Evolutionary conservation across 2,888 invertebrate species (phyloP).

Genomic region (Nymphalis urticae): DNA sequence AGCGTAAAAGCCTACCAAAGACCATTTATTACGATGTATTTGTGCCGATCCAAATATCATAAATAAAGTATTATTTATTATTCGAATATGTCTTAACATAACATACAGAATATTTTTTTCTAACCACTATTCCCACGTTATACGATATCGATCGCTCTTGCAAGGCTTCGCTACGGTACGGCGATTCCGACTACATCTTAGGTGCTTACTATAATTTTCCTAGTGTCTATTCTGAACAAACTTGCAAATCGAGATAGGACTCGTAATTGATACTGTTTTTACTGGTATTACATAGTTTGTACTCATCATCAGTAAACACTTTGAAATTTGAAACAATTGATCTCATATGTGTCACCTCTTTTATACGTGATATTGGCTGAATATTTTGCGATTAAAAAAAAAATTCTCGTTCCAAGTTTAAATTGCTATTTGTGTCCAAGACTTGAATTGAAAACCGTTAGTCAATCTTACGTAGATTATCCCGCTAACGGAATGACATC

Average conservation of each 20-base stretch:
- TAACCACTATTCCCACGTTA: constrained; percentile 52
- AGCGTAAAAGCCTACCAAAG: too few relatives aligned
- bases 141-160: constrained; percentile 70
- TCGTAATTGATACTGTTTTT: too few relatives aligned
- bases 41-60: too few relatives aligned
- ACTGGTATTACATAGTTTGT: too few relatives aligned
- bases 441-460: constrained; percentile 61
- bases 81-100: background rate
- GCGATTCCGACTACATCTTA: constrained; percentile 48
- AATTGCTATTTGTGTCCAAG: constrained; percentile 37
- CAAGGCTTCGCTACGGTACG: constrained; percentile 70
- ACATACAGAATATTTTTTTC: constrained; percentile 11
- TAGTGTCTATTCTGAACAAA: constrained; percentile 2
- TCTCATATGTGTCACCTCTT: too few relatives aligned
- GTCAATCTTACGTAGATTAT: constrained; percentile 61
- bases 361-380: too few relatives aligned
- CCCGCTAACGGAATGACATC: constrained; percentile 68
- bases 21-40: too few relatives aligned
- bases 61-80: background rate
- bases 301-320: too few relatives aligned
- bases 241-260: background rate
- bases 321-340: too few relatives aligned
- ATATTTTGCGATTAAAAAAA: too few relatives aligned
- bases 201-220: constrained; percentile 12
- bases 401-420: background rate